Conservation (phyloP, 2,888 invertebrate species). For the Cancer borealis region DNA sequence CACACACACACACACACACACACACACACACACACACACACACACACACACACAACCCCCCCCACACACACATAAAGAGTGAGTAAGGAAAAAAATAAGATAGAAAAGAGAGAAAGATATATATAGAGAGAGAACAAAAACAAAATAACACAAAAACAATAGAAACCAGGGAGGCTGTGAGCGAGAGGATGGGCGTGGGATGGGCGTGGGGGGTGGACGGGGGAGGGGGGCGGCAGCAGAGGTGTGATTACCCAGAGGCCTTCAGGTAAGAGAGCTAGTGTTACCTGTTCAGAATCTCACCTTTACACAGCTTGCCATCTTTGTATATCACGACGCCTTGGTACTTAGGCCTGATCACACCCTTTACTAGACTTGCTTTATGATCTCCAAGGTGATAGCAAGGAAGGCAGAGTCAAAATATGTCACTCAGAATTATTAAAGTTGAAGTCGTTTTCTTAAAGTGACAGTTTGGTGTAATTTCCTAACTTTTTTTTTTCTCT, state of each 20-base stretch:
- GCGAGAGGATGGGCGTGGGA: no score
- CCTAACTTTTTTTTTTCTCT: no score
- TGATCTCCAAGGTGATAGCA: neutral
- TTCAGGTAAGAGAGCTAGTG: neutral
- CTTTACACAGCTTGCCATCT: neutral
- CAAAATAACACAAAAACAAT: no score
- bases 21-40: no score
- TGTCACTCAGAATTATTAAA: neutral
- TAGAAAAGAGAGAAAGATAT: no score
- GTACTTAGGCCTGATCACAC: neutral
- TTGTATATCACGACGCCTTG: neutral
- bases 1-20: no score
- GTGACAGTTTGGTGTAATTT: neutral
- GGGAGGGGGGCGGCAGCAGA: neutral
- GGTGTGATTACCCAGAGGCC: no score
- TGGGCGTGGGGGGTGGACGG: neutral
- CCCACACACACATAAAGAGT: no score
- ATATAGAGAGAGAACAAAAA: no score
- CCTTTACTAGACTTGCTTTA: neutral
- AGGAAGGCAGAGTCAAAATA: neutral
- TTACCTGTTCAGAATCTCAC: conserved; percentile 9
- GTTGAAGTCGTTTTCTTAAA: neutral
- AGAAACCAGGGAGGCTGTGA: no score
- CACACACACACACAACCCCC: no score
- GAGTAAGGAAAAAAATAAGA: no score